Percentiles rank a stretch among this genome's conserved stretches.
These are phyloP conservation scores for Desoria tigrina DNA, from an alignment of 2,888 invertebrate species.

Conservation along the genomic window DNA sequence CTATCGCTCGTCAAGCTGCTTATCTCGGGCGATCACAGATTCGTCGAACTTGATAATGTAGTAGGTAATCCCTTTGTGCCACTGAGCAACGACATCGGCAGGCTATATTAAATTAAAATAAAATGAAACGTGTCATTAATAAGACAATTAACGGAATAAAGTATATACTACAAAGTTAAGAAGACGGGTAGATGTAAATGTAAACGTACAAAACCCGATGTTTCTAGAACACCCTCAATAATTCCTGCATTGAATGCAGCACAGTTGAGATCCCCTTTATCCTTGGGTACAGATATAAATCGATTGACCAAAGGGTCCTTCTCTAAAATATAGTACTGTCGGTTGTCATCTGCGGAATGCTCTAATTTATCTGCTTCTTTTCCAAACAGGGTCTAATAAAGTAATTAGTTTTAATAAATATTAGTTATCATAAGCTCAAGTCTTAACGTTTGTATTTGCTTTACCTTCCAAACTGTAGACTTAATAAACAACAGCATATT, in stretches of 20 bases:
- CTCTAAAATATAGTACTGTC: conserved; percentile 97
- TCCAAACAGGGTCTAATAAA: conserved; percentile 91
- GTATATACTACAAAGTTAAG: conserved; percentile 1
- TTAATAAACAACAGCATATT: conserved; percentile 95
- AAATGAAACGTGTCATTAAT: conserved; percentile 10
- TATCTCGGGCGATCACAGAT: conserved; percentile 83
- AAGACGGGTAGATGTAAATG: neutral
- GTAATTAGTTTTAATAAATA: too few relatives aligned
- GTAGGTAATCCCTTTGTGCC: conserved; percentile 95
- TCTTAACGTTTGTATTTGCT: neutral
- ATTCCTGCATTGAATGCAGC: conserved; percentile 98
- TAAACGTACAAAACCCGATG: conserved; percentile 90
- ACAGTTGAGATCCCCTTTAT: conserved; percentile 95
- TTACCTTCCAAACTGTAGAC: conserved; percentile 93
- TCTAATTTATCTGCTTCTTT: conserved; percentile 98
- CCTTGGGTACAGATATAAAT: conserved; percentile 96
- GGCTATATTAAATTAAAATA: conserved; percentile 72
- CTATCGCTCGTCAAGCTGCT: conserved; percentile 76
- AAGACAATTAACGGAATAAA: conserved; percentile 7
- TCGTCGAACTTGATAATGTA: conserved; percentile 99
- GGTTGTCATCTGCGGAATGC: conserved; percentile 97
- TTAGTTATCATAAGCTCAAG: conserved; percentile 7
- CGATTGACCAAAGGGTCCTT: conserved; percentile 96
- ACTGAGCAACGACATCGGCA: conserved; percentile 96
- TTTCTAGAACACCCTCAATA: conserved; percentile 90